Evolutionary conservation across 2,113 vertebrate genomes (phyloP).

Genomic region (Apteryx mantelli): DNA sequence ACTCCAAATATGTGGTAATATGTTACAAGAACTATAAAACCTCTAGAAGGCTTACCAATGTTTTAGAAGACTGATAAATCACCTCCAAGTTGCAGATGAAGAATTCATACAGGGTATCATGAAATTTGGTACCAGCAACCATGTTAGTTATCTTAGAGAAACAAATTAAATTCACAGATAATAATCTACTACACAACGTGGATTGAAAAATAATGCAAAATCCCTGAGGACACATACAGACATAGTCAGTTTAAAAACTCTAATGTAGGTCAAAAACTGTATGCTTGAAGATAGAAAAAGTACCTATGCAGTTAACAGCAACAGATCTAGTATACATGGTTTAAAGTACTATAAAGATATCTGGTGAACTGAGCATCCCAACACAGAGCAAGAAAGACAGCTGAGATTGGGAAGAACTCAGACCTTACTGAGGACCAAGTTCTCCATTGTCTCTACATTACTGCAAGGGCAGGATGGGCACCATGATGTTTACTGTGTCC

Average conservation of each 20-base stretch:
- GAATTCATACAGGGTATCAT: background rate
- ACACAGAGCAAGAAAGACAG: background rate
- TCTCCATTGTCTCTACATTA: background rate
- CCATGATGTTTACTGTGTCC: background rate
- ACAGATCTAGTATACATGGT: rapidly evolving
- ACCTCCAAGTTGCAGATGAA: background rate
- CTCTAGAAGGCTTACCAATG: background rate
- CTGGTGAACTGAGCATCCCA: background rate
- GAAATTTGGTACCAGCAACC: background rate
- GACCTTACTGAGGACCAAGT: background rate
- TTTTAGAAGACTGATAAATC: background rate
- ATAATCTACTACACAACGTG: background rate
- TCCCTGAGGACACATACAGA: background rate
- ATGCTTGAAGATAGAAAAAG: rapidly evolving
- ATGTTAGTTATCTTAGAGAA: background rate
- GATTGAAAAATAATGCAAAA: background rate
- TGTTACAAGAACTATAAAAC: background rate
- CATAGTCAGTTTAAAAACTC: background rate
- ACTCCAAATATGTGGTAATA: background rate
- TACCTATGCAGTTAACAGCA: background rate
- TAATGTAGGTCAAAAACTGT: background rate
- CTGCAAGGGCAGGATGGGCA: background rate
- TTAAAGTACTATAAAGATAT: background rate
- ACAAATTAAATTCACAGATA: background rate
- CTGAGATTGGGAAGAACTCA: background rate